Conservation (phyloP, 2,888 invertebrate genomes). For the Andrena bucephala region DNA sequence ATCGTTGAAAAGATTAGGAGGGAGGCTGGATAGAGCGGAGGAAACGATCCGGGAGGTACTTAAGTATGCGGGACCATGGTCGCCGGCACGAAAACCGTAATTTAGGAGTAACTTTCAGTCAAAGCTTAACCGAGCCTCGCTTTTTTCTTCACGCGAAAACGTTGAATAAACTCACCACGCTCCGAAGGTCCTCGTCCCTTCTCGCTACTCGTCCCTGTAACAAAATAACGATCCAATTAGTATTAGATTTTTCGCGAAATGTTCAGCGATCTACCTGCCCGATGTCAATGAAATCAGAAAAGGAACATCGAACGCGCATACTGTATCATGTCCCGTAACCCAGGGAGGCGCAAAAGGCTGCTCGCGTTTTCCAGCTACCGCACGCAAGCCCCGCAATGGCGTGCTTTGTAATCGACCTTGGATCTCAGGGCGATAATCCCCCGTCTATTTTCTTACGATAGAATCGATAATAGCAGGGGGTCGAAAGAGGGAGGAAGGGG, state of each 20-base stretch:
- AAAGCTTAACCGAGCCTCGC: constrained; percentile 41
- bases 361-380: not conserved
- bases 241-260: not conserved
- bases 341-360: too few relatives aligned
- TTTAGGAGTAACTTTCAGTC: constrained; percentile 43
- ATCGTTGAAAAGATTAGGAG: constrained; percentile 9
- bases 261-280: not conserved
- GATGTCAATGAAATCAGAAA: not conserved
- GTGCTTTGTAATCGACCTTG: constrained; percentile 32
- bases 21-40: not conserved
- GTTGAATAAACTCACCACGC: constrained; percentile 63
- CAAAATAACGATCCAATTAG: constrained; percentile 53
- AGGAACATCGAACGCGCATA: not conserved
- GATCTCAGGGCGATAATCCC: constrained; percentile 21
- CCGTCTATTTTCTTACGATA: constrained; percentile 31
- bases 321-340: too few relatives aligned
- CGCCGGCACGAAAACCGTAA: constrained; percentile 50
- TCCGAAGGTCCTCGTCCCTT: constrained; percentile 11
- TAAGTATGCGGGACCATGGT: constrained; percentile 48
- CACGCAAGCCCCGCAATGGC: not conserved
- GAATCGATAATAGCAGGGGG: constrained; percentile 46
- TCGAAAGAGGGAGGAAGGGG: not conserved
- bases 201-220: constrained; percentile 56
- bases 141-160: constrained; percentile 29
- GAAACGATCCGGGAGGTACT: constrained; percentile 25